Base-by-base conservation (phyloP, 2,888 invertebrate genomes). In the Phlogophora meticulosa region DNA sequence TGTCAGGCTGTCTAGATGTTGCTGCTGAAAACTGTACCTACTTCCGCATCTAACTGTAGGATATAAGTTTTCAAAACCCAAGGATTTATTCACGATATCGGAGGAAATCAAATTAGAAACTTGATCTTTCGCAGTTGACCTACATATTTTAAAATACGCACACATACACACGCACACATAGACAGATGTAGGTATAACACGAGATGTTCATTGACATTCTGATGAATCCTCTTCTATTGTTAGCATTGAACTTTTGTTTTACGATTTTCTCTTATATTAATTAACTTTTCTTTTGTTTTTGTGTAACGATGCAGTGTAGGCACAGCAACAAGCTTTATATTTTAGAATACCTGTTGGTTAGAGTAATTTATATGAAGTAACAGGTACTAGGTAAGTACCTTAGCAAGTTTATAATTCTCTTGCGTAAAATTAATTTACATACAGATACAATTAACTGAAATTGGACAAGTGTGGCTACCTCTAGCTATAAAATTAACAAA, bases 131-230 rank as follows among this genome's bases (percentile, higher is more conserved):
- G 22, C 46, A 40, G 63, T 43, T 71, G 79, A 71, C 79, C 77
- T 75, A 77, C 59, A 58, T 78, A 62, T 61, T 57, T 58, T 53
- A 53, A 56, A 65, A 66, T 46, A 53, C 56, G 40, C 52, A 51
- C 58, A 36, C 28, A 32, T 11, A 46, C 24, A n/a, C 2, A 51
- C 32, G 42, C 43, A n/a, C 40, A 34, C 20, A 22, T 7, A 2
- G 7, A 28, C 42, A 49, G 20, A 42, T 22, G 38, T 66, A n/a
- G 15, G 5, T 20, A 48, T 40, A 52, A 61, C 55, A n/a, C 24
- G 43, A 65, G 36, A 45, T 59, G 53, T 51, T 52, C 76, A 48
- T 59, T 77, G 73, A 77, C 56, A 67, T 76, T 76, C 48, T 32
- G 11, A 43, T 48, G 45, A 42, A 48, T 45, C n/a, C 40, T 34